Conservation (phyloP, 2,888 invertebrate genomes). For the Stenolophus ochropezus region DNA sequence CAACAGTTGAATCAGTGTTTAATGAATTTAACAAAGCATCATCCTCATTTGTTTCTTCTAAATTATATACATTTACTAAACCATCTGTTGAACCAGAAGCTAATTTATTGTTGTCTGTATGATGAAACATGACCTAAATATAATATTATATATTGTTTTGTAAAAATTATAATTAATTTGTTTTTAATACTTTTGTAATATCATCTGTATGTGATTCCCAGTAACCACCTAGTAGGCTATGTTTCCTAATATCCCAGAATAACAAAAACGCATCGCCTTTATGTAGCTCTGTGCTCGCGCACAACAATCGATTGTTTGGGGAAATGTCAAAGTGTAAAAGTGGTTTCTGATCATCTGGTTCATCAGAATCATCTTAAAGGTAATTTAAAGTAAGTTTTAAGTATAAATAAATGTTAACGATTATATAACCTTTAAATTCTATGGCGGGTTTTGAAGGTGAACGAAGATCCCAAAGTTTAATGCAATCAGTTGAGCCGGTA, state of each 20-base stretch:
- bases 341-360: conserved; percentile 73
- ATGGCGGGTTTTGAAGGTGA: conserved; percentile 72
- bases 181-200: conserved; percentile 78
- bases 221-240: conserved; percentile 83
- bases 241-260: conserved; percentile 86
- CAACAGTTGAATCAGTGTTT: conserved; percentile 87
- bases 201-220: conserved; percentile 90
- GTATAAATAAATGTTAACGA: background rate
- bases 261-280: conserved; percentile 83
- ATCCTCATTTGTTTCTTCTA: conserved; percentile 83
- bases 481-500: conserved; percentile 77
- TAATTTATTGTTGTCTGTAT: conserved; percentile 78
- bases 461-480: conserved; percentile 80
- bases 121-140: conserved; percentile 82
- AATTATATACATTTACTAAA: conserved; percentile 88
- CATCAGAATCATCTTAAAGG: conserved; percentile 67
- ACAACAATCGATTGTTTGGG: conserved; percentile 80
- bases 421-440: conserved; percentile 72
- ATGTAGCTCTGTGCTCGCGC: conserved; percentile 84
- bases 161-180: background rate
- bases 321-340: conserved; percentile 85
- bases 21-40: conserved; percentile 86
- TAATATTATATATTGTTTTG: conserved; percentile 27
- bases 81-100: conserved; percentile 89
- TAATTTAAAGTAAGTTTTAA: background rate